Evolutionary conservation across 2,888 invertebrate genomes (phyloP), one percentile per base, ranked within the genome.

Genomic region (Fragum fragum): DNA sequence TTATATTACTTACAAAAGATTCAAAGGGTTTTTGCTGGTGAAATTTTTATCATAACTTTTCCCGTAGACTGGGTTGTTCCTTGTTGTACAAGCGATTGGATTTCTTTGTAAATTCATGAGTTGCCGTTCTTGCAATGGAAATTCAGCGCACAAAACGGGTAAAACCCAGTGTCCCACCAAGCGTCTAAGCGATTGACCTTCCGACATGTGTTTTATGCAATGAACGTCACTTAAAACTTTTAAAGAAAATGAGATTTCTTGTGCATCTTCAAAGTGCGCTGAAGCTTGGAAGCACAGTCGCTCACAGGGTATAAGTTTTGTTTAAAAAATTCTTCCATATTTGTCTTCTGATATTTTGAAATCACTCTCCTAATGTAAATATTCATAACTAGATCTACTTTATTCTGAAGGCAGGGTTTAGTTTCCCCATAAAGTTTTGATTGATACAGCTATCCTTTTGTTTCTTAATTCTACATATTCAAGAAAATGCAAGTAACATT

Each of bases 191-290:
- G 59, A 73, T 21, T 61, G 73, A 73, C 73, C 73, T 61, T 61
- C 61, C 42, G 47, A 47, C 73, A 73, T 73, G 73, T 59, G 73
- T 73, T 59, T 66, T 66, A 66, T 66, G 66, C 66, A 66, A 66
- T 36, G 42, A 42, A 6, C 23, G n/a, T 39, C 21, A 29, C 6
- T 23, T 14, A 18, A 66, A 14, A 63, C n/a, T 18, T 63, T 18
- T 26, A 57, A 57, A 7, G 1, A 70, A 69, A 39, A 76, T 76
- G 76, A n/a, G 69, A 28, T n/a, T 73, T 29, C 42, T 72, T 39
- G 14, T 52, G 36, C 69, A 73, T 3, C 21, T 63, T 14, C 55
- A 66, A 21, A 36, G 32, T 39, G 53, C 55, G 28, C 1, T 72
- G 36, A 39, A 53, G 16, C n/a, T 39, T 36, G 42, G 73, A n/a